Percentiles rank a stretch among this genome's conserved stretches.
Conservation (phyloP, 2,113 vertebrate genomes). For the Boleophthalmus pectinirostris region DNA sequence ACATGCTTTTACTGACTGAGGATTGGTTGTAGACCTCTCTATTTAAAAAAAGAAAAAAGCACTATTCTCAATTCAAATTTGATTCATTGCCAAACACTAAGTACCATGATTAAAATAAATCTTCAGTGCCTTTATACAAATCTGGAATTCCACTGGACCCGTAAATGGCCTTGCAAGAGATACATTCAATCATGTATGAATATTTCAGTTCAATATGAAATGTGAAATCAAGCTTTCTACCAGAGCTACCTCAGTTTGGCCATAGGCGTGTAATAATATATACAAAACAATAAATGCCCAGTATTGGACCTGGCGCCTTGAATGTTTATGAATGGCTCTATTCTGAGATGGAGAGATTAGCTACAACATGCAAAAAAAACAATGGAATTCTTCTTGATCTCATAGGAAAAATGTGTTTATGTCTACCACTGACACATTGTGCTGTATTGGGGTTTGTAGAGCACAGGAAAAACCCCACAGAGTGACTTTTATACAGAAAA, state of each 20-base stretch:
- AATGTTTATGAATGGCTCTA: constrained; percentile 16
- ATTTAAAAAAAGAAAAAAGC: too few relatives aligned
- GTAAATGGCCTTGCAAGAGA: background rate
- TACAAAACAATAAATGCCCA: background rate
- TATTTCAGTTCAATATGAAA: too few relatives aligned
- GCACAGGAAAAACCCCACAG: constrained; percentile 8
- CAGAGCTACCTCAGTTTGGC: constrained; percentile 14
- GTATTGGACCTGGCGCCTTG: constrained; percentile 5
- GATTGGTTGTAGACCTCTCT: too few relatives aligned
- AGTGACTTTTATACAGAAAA: constrained; percentile 1
- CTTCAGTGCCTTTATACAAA: background rate
- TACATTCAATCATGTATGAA: too few relatives aligned
- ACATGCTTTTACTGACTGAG: too few relatives aligned
- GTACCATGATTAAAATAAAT: background rate
- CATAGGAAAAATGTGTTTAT: constrained; percentile 33
- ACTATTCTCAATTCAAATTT: too few relatives aligned
- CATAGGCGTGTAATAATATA: constrained; percentile 2
- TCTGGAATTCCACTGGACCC: background rate
- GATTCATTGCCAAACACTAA: too few relatives aligned
- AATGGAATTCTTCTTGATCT: constrained; percentile 21
- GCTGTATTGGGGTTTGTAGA: constrained; percentile 24
- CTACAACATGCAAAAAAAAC: constrained; percentile 33
- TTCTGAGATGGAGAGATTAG: constrained; percentile 26
- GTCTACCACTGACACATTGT: constrained; percentile 27
- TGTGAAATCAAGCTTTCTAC: background rate